Evolutionary conservation across 1,140 invertebrate genomes (phyloP).

Genomic region (Eurosta solidaginis): DNA sequence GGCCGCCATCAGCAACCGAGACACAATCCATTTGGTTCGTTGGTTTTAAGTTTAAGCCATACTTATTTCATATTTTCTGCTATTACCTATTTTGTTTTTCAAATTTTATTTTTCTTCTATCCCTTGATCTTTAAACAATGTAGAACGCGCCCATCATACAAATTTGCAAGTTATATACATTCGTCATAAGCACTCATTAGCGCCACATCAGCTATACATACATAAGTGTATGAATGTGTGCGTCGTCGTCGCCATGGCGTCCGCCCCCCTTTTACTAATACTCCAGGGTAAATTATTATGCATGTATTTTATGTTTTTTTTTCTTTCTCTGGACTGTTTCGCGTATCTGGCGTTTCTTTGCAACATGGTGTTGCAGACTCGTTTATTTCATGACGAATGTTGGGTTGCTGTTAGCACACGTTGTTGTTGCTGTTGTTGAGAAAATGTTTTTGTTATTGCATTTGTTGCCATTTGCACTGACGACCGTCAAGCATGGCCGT

Average conservation of each 20-base stretch:
- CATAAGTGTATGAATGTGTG: neutral
- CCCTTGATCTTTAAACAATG: neutral
- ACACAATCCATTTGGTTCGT: slow-evolving; percentile 16
- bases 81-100: neutral
- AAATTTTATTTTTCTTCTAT: neutral
- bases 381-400: slow-evolving; percentile 6
- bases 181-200: slow-evolving; percentile 27
- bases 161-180: slow-evolving; percentile 14
- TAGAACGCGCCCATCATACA: neutral
- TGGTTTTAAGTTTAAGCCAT: neutral
- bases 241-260: neutral
- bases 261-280: neutral
- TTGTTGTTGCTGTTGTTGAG: neutral
- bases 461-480: slow-evolving; percentile 19
- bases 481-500: neutral
- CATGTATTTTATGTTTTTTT: neutral
- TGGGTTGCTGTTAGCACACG: neutral
- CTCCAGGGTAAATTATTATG: too few relatives aligned
- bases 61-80: neutral
- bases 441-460: too few relatives aligned
- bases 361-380: neutral
- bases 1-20: slow-evolving; percentile 20
- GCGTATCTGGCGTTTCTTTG: too few relatives aligned
- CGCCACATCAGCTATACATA: slow-evolving; percentile 4
- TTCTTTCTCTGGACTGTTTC: neutral